phyloP scores from a whole-genome alignment of 2,888 invertebrate genomes.

The Adelognathus sp. region DNA sequence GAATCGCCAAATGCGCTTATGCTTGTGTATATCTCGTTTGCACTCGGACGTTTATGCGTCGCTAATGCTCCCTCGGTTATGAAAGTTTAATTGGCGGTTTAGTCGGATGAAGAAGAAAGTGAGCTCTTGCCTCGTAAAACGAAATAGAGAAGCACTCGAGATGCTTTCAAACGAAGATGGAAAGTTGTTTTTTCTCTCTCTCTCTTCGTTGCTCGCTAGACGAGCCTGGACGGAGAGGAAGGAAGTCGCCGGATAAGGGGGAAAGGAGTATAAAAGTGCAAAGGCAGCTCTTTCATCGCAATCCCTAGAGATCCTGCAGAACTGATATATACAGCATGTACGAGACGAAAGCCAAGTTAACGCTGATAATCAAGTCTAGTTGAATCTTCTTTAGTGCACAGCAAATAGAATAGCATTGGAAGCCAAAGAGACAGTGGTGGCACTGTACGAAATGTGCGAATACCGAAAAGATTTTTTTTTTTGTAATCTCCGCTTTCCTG shows the following conservation, averaged over 20 bases:
- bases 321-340: neutral
- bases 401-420: neutral
- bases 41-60: conserved; percentile 8
- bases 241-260: conserved; percentile 18
- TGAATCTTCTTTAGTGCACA: neutral
- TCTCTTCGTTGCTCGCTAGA: neutral
- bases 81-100: conserved; percentile 74
- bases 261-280: conserved; percentile 34
- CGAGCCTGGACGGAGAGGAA: conserved; percentile 1
- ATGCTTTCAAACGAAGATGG: neutral
- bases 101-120: conserved; percentile 47
- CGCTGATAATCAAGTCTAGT: neutral
- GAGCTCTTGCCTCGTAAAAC: conserved; percentile 7
- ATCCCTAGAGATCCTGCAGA: conserved; percentile 12
- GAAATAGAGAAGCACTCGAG: conserved; percentile 21
- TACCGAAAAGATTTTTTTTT: neutral
- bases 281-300: conserved; percentile 42
- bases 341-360: neutral
- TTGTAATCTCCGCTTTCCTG: neutral
- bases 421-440: neutral
- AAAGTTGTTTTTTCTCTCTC: neutral
- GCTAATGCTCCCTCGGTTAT: conserved; percentile 58
- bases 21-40: neutral
- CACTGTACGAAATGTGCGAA: neutral
- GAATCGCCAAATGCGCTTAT: conserved; percentile 68